Percentiles rank a stretch among this genome's conserved stretches.
Conservation (phyloP, 1,140 invertebrate genomes). For the Dendrolimus kikuchii region DNA sequence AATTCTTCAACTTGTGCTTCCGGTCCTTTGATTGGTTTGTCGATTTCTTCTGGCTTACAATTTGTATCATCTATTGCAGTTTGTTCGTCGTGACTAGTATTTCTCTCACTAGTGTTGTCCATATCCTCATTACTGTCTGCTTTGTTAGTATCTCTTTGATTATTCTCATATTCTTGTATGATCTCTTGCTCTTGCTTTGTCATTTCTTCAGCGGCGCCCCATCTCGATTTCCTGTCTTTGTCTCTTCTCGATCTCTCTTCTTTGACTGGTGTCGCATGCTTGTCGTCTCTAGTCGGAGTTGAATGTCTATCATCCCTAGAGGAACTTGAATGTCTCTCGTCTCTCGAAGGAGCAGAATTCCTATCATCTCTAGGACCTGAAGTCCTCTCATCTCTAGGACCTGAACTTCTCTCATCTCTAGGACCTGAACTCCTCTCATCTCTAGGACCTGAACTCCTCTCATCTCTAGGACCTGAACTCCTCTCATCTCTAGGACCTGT, state of each 20-base stretch:
- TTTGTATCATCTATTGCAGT: conserved; percentile 1
- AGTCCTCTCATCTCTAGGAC: conserved; percentile 6
- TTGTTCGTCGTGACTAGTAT: conserved; percentile 30
- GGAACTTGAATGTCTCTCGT: not conserved
- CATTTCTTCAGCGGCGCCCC: conserved; percentile 54
- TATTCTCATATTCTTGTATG: not conserved
- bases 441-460: too few species aligned
- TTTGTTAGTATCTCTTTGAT: not conserved
- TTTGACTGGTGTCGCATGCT: conserved; percentile 6
- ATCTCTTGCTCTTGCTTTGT: conserved; percentile 4
- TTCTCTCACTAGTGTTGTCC: not conserved
- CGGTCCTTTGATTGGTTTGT: too few species aligned
- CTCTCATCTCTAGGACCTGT: not conserved
- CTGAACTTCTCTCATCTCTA: not conserved
- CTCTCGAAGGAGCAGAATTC: not conserved
- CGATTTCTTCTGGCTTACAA: too few species aligned
- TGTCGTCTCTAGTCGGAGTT: not conserved
- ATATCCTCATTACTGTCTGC: not conserved
- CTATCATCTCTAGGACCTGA: not conserved
- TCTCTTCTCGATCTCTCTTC: conserved; percentile 41
- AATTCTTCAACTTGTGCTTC: too few species aligned
- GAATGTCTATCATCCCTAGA: not conserved
- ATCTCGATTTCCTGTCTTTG: conserved; percentile 59
- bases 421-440: too few species aligned
- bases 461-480: too few species aligned